These are phyloP conservation scores for Neocloeon triangulifer DNA, from an alignment of 1,140 invertebrate species.

Conservation along the genomic window DNA sequence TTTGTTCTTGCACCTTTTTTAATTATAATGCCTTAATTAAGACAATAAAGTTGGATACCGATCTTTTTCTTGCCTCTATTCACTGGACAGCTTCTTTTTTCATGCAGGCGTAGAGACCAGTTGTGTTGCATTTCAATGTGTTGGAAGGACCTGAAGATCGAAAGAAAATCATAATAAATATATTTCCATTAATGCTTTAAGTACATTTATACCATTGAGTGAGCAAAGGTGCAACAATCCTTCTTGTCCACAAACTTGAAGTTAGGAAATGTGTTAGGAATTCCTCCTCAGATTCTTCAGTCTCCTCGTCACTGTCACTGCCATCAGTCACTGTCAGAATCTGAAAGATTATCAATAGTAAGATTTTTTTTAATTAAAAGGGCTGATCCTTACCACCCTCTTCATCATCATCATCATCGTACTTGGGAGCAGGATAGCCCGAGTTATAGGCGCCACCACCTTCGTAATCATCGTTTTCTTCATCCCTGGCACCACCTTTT, in stretches of 20 bases:
- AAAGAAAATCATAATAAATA: too few relatives aligned
- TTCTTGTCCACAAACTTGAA: conserved; percentile 50
- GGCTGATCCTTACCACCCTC: too few relatives aligned
- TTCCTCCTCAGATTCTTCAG: conserved; percentile 28
- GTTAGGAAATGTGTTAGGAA: conserved; percentile 36
- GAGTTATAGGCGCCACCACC: conserved; percentile 18
- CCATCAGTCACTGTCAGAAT: conserved; percentile 28
- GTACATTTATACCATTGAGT: too few relatives aligned
- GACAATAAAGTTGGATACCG: conserved; percentile 34
- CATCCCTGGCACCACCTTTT: conserved; percentile 28
- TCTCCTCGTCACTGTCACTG: conserved; percentile 53
- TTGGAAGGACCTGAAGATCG: too few relatives aligned
- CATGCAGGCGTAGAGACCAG: conserved; percentile 53
- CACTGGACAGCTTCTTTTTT: conserved; percentile 59
- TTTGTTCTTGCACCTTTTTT: conserved; percentile 30
- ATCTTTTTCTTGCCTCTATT: conserved; percentile 51
- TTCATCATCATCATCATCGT: conserved; percentile 12
- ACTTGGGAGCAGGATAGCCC: conserved; percentile 14
- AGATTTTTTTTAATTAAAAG: not conserved
- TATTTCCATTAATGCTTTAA: too few relatives aligned
- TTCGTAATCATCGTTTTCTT: conserved; percentile 31
- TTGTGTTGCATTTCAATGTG: conserved; percentile 53
- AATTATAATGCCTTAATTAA: conserved; percentile 43
- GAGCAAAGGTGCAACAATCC: conserved; percentile 65
- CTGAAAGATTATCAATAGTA: too few relatives aligned